Conservation (phyloP, 2,888 invertebrate genomes). For the Linyphia triangularis region DNA sequence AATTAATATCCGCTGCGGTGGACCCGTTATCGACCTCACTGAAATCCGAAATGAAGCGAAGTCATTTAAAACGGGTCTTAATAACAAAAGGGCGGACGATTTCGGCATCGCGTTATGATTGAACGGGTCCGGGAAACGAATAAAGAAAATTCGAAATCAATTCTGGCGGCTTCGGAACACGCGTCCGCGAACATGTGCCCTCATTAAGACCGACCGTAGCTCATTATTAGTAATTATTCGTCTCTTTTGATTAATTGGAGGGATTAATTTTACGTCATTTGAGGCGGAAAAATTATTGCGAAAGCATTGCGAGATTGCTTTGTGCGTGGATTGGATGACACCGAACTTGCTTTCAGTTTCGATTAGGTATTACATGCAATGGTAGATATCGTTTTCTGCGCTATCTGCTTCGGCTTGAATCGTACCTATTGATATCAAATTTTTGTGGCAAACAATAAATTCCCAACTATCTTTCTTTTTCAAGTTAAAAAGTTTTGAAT, state of each 20-base stretch:
- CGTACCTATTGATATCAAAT: neutral
- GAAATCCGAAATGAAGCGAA: constrained; percentile 52
- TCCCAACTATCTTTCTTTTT: no score
- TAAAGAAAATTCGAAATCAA: constrained; percentile 62
- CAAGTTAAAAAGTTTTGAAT: no score
- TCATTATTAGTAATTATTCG: constrained; percentile 58
- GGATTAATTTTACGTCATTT: constrained; percentile 58
- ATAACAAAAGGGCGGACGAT: constrained; percentile 57
- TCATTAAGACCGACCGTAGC: constrained; percentile 49
- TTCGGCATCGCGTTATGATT: constrained; percentile 48
- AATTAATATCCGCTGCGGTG: constrained; percentile 51
- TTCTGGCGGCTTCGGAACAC: neutral
- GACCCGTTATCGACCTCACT: constrained; percentile 8
- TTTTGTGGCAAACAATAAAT: no score
- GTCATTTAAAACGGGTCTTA: constrained; percentile 66
- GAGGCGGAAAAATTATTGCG: constrained; percentile 26
- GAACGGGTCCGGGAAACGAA: constrained; percentile 14
- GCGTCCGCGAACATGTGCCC: constrained; percentile 13
- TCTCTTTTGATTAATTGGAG: constrained; percentile 59
- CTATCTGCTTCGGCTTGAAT: neutral
- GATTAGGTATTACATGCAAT: neutral
- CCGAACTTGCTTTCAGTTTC: neutral
- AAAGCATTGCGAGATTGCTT: neutral
- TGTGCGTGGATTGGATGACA: constrained; percentile 1
- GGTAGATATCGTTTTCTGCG: neutral